These are phyloP conservation scores for Nezara viridula DNA, from an alignment of 2,888 invertebrate species.

Conservation along the genomic window DNA sequence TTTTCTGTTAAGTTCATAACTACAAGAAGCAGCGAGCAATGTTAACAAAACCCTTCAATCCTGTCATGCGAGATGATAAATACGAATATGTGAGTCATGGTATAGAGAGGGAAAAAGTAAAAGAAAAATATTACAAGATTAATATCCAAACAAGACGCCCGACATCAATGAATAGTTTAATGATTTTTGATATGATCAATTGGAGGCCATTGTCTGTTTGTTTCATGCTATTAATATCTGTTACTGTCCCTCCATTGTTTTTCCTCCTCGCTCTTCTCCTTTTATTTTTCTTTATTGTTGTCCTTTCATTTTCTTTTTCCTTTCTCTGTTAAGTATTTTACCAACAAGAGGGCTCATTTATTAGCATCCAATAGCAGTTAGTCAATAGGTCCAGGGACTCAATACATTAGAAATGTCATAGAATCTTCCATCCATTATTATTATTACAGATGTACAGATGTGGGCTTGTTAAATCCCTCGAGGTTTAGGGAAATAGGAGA, in stretches of 20 bases:
- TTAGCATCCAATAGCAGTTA: constrained; percentile 25
- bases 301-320: neutral
- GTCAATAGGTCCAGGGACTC: constrained; percentile 10
- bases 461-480: neutral
- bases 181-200: constrained; percentile 59
- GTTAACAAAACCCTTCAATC: neutral
- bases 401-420: neutral
- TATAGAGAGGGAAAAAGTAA: constrained; percentile 16
- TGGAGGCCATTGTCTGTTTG: constrained; percentile 57
- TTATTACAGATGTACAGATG: neutral
- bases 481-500: neutral
- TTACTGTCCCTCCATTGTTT: constrained; percentile 54
- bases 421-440: neutral
- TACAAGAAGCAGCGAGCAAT: neutral
- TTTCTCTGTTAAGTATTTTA: constrained; percentile 32
- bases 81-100: neutral
- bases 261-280: constrained; percentile 1
- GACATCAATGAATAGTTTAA: constrained; percentile 58
- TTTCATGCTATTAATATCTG: constrained; percentile 56
- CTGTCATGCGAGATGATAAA: neutral
- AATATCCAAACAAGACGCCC: constrained; percentile 44
- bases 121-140: constrained; percentile 43
- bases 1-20: too few relatives aligned
- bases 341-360: constrained; percentile 39
- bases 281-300: constrained; percentile 40